Percentiles rank a stretch among this genome's conserved stretches.
These are phyloP conservation scores for Lasioglossum zephyrum DNA, from an alignment of 2,888 invertebrate species.

Conservation along the genomic window DNA sequence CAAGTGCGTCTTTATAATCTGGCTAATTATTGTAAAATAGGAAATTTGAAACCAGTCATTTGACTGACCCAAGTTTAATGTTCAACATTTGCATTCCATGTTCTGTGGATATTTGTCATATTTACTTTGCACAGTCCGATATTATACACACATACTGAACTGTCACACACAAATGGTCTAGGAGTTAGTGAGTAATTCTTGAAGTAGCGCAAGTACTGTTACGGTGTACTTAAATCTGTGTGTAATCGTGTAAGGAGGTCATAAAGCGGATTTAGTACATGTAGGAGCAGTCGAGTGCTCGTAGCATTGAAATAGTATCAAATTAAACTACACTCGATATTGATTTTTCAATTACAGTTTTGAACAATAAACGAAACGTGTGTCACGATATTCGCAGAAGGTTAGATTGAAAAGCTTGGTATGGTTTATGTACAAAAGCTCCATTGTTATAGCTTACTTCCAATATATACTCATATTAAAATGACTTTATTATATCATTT, in stretches of 20 bases:
- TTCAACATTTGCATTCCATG: not conserved
- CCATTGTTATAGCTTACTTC: not conserved
- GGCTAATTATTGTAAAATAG: not conserved
- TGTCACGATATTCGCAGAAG: not conserved
- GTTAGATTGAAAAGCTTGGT: not conserved
- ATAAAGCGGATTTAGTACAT: not conserved
- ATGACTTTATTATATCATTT: not conserved
- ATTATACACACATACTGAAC: not conserved
- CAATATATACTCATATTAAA: not conserved
- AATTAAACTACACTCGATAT: slow-evolving; percentile 2
- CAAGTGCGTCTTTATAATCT: not conserved
- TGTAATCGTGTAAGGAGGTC: not conserved
- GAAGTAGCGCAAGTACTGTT: not conserved
- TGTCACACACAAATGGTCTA: not conserved
- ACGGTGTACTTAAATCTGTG: not conserved
- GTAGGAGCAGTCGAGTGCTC: not conserved
- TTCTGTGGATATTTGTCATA: not conserved
- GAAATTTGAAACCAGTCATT: not conserved
- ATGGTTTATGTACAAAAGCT: not conserved
- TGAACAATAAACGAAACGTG: not conserved
- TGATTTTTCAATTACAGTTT: slow-evolving; percentile 1
- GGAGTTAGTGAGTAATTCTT: slow-evolving; percentile 5
- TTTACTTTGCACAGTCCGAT: not conserved
- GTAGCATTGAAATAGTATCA: not conserved
- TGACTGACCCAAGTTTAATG: not conserved